Evolutionary conservation across 2,113 vertebrate species (phyloP).

Genomic region (Syngnathus scovelli): DNA sequence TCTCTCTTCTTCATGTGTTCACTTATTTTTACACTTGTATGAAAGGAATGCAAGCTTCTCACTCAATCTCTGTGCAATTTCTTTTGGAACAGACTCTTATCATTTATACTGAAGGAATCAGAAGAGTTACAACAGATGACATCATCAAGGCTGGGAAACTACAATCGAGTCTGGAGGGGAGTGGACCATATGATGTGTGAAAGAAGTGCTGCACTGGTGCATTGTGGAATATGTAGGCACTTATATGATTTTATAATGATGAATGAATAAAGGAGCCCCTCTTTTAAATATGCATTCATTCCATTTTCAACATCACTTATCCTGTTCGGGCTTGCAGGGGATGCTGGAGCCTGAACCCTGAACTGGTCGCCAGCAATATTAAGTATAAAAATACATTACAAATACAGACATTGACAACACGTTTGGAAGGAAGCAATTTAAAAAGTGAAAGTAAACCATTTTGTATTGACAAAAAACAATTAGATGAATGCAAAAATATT

Average conservation of each 20-base stretch:
- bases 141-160: not conserved
- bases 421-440: too few relatives aligned
- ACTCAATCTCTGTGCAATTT: not conserved
- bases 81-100: not conserved
- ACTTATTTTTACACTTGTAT: not conserved
- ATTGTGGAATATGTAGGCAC: conserved; percentile 4
- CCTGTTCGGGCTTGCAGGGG: too few relatives aligned
- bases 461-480: too few relatives aligned
- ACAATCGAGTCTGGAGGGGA: not conserved
- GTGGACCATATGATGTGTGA: not conserved
- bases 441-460: too few relatives aligned
- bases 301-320: too few relatives aligned
- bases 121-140: not conserved
- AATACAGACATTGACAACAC: too few relatives aligned
- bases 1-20: not conserved
- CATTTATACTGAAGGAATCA: not conserved
- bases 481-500: too few relatives aligned
- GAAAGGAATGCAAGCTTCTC: not conserved
- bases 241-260: not conserved
- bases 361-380: too few relatives aligned
- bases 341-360: too few relatives aligned
- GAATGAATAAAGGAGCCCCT: not conserved
- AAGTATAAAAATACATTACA: too few relatives aligned
- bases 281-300: too few relatives aligned
- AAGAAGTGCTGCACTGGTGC: not conserved